Evolutionary conservation across 2,888 invertebrate species (phyloP), one percentile per base, ranked within the genome.

Genomic region (Pandemis heparana): DNA sequence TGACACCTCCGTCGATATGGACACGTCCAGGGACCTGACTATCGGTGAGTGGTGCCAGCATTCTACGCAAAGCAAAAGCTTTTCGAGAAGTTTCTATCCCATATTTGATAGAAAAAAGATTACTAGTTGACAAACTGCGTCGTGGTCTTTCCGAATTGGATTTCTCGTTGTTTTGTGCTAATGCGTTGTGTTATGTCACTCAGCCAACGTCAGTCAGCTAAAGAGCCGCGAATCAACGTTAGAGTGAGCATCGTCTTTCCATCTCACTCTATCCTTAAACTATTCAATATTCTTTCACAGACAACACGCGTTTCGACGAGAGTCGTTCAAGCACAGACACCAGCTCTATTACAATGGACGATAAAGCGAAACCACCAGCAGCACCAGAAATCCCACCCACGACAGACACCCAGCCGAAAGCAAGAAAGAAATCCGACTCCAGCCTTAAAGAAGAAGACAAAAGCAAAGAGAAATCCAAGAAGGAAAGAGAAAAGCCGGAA

Each of bases 361-460:
- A 92, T 1, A 83, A 86, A 62, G 4, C 85, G 79, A 51, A 87
- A 86, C 67, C 81, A 86, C 67, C 81, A 41, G 66, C 79, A 16
- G 76, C 32, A 43, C 74, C 63, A 62, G 73, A 73, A 51, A 7
- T 43, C 7, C 48, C 60, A 9, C 70, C 68, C 0, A 46, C 73
- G 9, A n/a, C 70, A 18, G 89, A 88, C 53, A 75, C 81, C 7
- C 88, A 86, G 63, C 83, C 84, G 0, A 94, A 92, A 77, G 76
- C 87, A 1, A 83, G 92, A 41, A 93, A 93, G 80, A 94, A 92
- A 75, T 92, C 93, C 0, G 94, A 94, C 79, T 88, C 93, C 0
- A 91, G 92, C 70, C 81, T 92, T 56, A 93, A 92, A 80, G 94
- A 94, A 5, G 94, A 94, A 75, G 92, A 92, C 12, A 92, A 90